A percentile compares a stretch with the other conserved stretches of the same genome.
Conservation (phyloP, 2,797 vertebrate genomes). For the Malurus leucopterus region DNA sequence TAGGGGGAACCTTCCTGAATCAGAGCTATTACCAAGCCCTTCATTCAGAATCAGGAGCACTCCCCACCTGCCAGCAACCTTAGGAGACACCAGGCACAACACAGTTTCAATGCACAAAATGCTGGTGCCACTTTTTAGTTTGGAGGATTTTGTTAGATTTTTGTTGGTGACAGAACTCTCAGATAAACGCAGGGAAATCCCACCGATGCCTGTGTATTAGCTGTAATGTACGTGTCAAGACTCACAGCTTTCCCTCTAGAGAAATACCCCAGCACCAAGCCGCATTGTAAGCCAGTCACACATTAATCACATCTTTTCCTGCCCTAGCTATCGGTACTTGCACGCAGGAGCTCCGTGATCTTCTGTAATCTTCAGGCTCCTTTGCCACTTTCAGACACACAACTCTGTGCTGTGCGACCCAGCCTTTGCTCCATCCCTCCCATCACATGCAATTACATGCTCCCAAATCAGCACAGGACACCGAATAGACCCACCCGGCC, state of each 20-base stretch:
- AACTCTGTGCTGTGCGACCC: not conserved
- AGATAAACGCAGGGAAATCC: not conserved
- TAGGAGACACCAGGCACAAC: not conserved
- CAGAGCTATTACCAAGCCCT: not conserved
- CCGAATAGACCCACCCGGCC: not conserved
- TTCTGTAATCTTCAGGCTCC: not conserved
- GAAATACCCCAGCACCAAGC: not conserved
- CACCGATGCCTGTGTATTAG: not conserved
- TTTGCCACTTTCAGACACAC: not conserved
- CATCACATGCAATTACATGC: not conserved
- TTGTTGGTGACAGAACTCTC: not conserved
- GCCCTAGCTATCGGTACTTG: not conserved
- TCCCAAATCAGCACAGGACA: not conserved
- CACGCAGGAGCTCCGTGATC: not conserved
- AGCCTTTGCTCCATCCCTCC: not conserved
- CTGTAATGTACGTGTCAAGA: not conserved
- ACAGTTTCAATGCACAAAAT: not conserved
- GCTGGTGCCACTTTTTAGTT: not conserved
- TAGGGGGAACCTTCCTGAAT: not conserved
- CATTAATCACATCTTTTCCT: not conserved
- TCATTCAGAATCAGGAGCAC: not conserved
- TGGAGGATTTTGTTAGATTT: not conserved
- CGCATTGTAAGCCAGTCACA: not conserved
- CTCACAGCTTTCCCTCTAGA: slow-evolving; percentile 12
- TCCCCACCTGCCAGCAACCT: not conserved